phyloP scores from a whole-genome alignment of 2,888 invertebrate species.

The Myathropa florea region DNA sequence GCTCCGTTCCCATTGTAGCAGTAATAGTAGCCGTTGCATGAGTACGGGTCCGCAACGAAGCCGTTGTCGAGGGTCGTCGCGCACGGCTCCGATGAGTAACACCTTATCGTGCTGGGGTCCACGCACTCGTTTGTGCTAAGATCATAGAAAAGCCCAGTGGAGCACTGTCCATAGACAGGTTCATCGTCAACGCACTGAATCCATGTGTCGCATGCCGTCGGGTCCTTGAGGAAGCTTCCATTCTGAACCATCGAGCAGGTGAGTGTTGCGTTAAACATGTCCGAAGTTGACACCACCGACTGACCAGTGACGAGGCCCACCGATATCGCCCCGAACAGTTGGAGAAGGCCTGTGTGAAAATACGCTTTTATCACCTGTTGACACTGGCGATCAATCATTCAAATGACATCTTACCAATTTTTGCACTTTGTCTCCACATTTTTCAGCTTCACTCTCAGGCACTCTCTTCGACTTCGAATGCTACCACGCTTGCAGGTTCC shows the following conservation, averaged over 20 bases:
- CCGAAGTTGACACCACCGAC: background rate
- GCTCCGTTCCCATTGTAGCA: constrained; percentile 73
- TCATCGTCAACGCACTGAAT: constrained; percentile 74
- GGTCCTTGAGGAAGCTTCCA: constrained; percentile 77
- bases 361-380: background rate
- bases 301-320: background rate
- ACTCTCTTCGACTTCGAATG: background rate
- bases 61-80: constrained; percentile 72
- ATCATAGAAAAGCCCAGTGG: constrained; percentile 74
- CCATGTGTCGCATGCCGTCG: constrained; percentile 75
- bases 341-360: background rate
- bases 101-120: constrained; percentile 68
- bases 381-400: background rate
- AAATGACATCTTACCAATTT: background rate
- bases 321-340: background rate
- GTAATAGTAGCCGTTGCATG: constrained; percentile 77
- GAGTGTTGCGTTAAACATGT: constrained; percentile 73
- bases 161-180: constrained; percentile 74
- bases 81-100: constrained; percentile 76
- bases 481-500: too few species aligned
- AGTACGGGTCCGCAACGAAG: constrained; percentile 75
- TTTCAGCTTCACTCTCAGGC: background rate
- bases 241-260: constrained; percentile 73
- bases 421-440: background rate
- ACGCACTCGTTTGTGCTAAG: constrained; percentile 73